Evolutionary conservation across 2,113 vertebrate genomes (phyloP).

Genomic region (Alouatta palliata): DNA sequence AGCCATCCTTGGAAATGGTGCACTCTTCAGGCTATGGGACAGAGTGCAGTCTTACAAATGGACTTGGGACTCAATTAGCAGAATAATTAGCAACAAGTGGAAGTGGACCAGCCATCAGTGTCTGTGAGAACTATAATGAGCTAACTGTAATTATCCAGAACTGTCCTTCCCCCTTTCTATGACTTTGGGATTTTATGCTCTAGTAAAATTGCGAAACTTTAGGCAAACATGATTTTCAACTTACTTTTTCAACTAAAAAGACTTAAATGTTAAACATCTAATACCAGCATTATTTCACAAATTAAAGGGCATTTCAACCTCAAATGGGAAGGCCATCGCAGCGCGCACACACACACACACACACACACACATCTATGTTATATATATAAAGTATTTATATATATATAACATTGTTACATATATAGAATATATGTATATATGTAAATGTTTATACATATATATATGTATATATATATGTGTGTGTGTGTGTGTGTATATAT

Average conservation of each 20-base stretch:
- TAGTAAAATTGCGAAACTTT: neutral
- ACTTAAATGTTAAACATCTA: neutral
- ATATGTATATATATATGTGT: too few species aligned
- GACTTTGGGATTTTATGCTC: neutral
- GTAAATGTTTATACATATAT: too few species aligned
- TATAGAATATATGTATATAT: too few species aligned
- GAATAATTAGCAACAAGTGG: neutral
- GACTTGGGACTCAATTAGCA: neutral
- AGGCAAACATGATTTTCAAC: neutral
- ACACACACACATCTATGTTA: too few species aligned
- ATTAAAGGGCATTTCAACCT: neutral
- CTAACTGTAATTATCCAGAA: neutral
- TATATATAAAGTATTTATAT: too few species aligned
- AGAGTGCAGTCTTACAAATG: neutral
- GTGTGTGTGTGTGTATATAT: too few species aligned
- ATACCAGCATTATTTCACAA: neutral
- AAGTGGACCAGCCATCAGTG: neutral
- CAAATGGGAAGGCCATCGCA: neutral
- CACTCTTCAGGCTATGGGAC: neutral
- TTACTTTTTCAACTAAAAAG: neutral
- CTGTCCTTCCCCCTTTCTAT: neutral
- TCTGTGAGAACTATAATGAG: neutral
- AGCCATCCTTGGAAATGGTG: neutral
- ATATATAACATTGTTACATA: too few species aligned
- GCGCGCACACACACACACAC: too few species aligned